Conservation (phyloP, 2,797 vertebrate species). For the Pelochelys cantorii region DNA sequence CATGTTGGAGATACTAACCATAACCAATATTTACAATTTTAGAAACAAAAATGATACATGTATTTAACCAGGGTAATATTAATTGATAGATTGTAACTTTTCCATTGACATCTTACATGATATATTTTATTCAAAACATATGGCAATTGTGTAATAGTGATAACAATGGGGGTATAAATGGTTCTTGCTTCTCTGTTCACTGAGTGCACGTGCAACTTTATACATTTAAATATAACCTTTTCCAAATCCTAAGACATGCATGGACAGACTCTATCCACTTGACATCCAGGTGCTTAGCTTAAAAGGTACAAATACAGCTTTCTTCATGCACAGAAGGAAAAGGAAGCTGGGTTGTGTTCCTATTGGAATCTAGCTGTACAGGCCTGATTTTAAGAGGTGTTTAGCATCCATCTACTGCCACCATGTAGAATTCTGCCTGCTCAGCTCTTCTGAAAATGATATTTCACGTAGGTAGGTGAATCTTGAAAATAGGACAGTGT, state of each 20-base stretch:
- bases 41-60: too few relatives aligned
- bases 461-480: neutral
- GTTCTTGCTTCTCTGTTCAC: neutral
- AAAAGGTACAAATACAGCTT: neutral
- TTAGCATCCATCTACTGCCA: neutral
- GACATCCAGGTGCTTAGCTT: neutral
- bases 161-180: too few relatives aligned
- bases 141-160: too few relatives aligned
- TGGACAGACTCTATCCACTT: neutral
- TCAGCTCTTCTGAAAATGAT: neutral
- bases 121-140: too few relatives aligned
- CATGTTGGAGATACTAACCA: too few relatives aligned
- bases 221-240: neutral
- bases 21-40: too few relatives aligned
- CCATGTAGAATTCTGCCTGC: neutral
- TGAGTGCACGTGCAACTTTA: neutral
- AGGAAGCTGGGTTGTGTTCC: neutral
- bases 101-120: too few relatives aligned
- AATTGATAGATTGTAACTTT: too few relatives aligned
- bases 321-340: neutral
- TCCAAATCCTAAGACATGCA: neutral
- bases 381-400: neutral
- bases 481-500: neutral
- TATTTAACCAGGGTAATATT: too few relatives aligned
- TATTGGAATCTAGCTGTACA: neutral